Base-by-base conservation (phyloP, 2,113 vertebrate genomes). In the Perca fluviatilis region DNA sequence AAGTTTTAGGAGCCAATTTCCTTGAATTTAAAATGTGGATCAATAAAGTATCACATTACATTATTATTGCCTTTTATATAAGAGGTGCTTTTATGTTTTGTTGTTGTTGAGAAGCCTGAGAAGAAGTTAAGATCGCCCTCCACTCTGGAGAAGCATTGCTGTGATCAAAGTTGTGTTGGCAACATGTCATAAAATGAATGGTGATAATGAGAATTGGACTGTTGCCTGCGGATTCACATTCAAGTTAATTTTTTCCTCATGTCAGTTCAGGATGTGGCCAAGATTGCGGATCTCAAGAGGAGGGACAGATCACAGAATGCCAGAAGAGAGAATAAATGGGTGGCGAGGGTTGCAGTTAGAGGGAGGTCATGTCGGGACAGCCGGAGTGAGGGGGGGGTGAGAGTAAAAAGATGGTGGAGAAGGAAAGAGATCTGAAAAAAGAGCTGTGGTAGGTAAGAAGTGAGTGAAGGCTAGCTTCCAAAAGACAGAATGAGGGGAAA, bases 191-290 rank as follows among this genome's bases (percentile, higher is more conserved):
- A 67, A 63, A 84, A 74, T 58, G 25, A 82, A 79, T 61, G 50
- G 78, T 66, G 72, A 80, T 89, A 71, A 89, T 89, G 83, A 86
- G 77, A 75, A 80, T 65, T 86, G 86, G 82, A 83, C 57, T 23
- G 5, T 27, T 46, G 80, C 82, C 84, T 80, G 80, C 5, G 2
- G 65, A 68, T 76, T 77, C 27, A 25, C 53, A 73, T 61, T 79
- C 77, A 66, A 84, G 78, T 79, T 81, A 58, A 84, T 89, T 85
- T 80, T 80, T 54, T 79, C 71, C 70, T 54, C 47, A 23, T 80
- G 69, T 86, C 71, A 74, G 2, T 85, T 81, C 64, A 63, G 27
- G 78, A 82, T 79, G 68, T 80, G 72, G 63, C 57, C 36, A 30
- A 56, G 77, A 77, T 76, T 82, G 51, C 54, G 9, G 46, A 16